These are phyloP conservation scores for Zhengitettix transpicula DNA, from an alignment of 2,888 invertebrate species.

Conservation along the genomic window DNA sequence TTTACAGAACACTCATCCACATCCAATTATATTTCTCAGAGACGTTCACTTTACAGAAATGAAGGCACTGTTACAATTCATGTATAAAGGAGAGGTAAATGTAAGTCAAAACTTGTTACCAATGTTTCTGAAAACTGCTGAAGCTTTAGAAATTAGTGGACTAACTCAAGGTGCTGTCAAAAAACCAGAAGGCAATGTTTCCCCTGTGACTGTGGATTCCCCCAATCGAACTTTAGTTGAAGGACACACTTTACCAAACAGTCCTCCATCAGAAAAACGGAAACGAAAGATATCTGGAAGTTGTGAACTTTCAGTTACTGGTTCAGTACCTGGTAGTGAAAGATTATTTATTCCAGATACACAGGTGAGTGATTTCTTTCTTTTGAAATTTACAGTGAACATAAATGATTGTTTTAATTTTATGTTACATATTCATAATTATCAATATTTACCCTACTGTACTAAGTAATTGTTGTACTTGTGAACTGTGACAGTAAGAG, in stretches of 20 bases:
- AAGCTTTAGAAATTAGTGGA: conserved; percentile 78
- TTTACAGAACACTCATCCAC: conserved; percentile 74
- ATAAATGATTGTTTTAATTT: too few species aligned
- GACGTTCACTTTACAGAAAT: conserved; percentile 81
- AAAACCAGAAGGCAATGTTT: conserved; percentile 23
- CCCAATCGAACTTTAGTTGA: conserved; percentile 24
- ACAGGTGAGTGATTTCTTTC: conserved; percentile 32
- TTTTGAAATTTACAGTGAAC: not conserved
- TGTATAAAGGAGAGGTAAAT: conserved; percentile 85
- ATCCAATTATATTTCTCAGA: conserved; percentile 83
- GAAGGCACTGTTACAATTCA: conserved; percentile 78
- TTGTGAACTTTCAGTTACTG: conserved; percentile 45
- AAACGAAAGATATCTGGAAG: conserved; percentile 48
- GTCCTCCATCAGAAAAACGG: conserved; percentile 35
- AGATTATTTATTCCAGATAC: conserved; percentile 43
- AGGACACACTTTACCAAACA: conserved; percentile 19
- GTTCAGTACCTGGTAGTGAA: conserved; percentile 32
- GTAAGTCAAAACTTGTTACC: conserved; percentile 82
- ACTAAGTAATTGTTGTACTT: too few species aligned
- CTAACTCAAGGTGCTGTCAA: conserved; percentile 62
- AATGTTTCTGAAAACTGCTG: conserved; percentile 81
- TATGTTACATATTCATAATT: too few species aligned
- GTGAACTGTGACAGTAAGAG: too few species aligned
- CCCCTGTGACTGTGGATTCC: conserved; percentile 21
- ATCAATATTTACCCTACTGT: too few species aligned